These are phyloP conservation scores for Achatina immaculata DNA, from an alignment of 1,140 invertebrate species.

Conservation along the genomic window DNA sequence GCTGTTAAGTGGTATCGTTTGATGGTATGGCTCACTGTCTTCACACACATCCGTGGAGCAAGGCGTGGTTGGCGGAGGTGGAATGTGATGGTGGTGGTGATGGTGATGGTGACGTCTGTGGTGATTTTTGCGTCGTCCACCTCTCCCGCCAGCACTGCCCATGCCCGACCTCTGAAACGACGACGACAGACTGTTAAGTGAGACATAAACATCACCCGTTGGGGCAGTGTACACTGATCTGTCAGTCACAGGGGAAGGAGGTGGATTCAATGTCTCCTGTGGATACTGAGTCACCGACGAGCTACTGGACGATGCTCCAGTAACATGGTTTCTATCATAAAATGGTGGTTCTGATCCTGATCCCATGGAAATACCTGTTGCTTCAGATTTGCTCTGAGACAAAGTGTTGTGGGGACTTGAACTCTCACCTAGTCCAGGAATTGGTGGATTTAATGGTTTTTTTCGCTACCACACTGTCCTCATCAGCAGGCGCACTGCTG, in stretches of 20 bases:
- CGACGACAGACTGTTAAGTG: constrained; percentile 34
- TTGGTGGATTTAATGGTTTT: constrained; percentile 58
- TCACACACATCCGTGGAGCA: constrained; percentile 94
- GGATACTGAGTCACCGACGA: constrained; percentile 79
- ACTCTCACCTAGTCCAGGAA: constrained; percentile 19
- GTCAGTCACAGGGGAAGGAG: constrained; percentile 86
- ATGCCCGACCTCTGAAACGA: constrained; percentile 15
- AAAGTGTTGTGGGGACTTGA: constrained; percentile 51
- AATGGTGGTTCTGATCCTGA: constrained; percentile 52
- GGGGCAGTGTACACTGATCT: constrained; percentile 66
- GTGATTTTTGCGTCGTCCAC: constrained; percentile 29
- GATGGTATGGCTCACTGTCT: constrained; percentile 75
- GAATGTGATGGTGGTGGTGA: constrained; percentile 83
- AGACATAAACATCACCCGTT: constrained; percentile 40
- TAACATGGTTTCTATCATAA: constrained; percentile 85
- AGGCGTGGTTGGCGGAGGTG: constrained; percentile 93
- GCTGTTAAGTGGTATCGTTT: constrained; percentile 10
- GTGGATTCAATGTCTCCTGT: constrained; percentile 87
- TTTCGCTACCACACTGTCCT: constrained; percentile 60
- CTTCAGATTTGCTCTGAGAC: constrained; percentile 54
- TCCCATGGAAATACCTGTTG: constrained; percentile 56
- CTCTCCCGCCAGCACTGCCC: constrained; percentile 10
- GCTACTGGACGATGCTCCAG: constrained; percentile 82
- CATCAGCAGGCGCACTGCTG: constrained; percentile 42
- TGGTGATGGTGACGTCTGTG: constrained; percentile 44